Percentiles rank a stretch among this genome's conserved stretches.
These are phyloP conservation scores for Eledone cirrhosa DNA, from an alignment of 2,888 invertebrate species.

Conservation along the genomic window DNA sequence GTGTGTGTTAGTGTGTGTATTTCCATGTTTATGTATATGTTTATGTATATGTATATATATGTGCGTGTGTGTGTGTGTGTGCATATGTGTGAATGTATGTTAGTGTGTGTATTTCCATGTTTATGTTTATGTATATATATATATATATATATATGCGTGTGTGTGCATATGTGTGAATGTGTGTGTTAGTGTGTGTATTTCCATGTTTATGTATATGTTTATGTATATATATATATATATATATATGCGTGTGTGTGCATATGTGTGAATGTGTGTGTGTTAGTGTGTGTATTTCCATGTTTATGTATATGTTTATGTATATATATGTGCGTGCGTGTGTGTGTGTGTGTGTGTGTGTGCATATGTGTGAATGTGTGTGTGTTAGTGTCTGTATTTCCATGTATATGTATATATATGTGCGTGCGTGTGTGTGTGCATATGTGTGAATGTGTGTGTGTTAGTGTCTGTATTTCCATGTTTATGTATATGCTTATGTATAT, in stretches of 20 bases:
- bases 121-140: background rate
- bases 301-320: background rate
- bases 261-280: background rate
- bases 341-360: background rate
- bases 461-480: conserved; percentile 5
- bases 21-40: background rate
- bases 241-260: background rate
- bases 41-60: too few relatives aligned
- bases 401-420: background rate
- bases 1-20: background rate
- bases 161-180: background rate
- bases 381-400: background rate
- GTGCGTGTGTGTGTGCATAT: background rate
- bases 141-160: background rate
- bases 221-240: background rate
- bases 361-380: background rate
- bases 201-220: background rate
- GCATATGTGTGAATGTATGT: background rate
- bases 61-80: too few relatives aligned
- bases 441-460: background rate
- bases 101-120: too few relatives aligned
- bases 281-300: background rate
- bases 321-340: background rate
- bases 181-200: too few relatives aligned
- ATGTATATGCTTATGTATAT: conserved; percentile 15